Evolutionary conservation across 2,888 invertebrate species (phyloP), one percentile per base, ranked within the genome.

Genomic region (Nasonia oneida): DNA sequence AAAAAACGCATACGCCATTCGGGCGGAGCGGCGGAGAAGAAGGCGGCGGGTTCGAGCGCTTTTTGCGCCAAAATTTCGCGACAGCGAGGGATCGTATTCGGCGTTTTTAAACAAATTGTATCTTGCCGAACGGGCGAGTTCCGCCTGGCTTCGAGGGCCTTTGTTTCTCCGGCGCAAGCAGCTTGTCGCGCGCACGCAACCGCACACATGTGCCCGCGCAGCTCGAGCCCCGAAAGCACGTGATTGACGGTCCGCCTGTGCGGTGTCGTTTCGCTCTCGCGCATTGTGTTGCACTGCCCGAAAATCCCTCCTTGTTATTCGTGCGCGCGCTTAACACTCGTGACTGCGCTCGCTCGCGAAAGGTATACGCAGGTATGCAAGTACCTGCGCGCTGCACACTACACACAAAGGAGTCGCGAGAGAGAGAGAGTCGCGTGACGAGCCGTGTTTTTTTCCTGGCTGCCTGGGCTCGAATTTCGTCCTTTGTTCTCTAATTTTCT

Each of bases 401-500:
- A 29, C 37, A 18, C 73, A 33, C n/a, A 81, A 84, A 76, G 47
- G 85, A 81, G 67, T 53, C 81, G 81, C 64, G 76, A 74, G 75
- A 47, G 33, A 81, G 71, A 53, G 78, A 78, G 81, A 79, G 80
- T 86, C 83, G 86, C 86, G 86, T 86, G 86, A 86, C 85, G 76
- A 47, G 73, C 73, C 64, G 18, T 81, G 57, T 81, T 77, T 29
- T 42, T 53, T 37, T 76, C 50, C 29, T 53, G 50, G 57, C n/a
- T 61, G 53, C 12, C 29, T 53, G 12, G 33, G 18, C 84, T 57
- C 75, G 33, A 42, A 53, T 37, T 4, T 47, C 47, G n/a, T 37
- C 42, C 39, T 37, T 37, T 37, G 4, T 37, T 37, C 4, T 37
- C 37, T 37, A 3, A 37, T 37, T 37, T 3, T 37, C 37, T 5